A percentile compares a stretch with the other conserved stretches of the same genome.
Evolutionary conservation across 2,888 invertebrate genomes (phyloP).

Genomic region (Podabrus alpinus): DNA sequence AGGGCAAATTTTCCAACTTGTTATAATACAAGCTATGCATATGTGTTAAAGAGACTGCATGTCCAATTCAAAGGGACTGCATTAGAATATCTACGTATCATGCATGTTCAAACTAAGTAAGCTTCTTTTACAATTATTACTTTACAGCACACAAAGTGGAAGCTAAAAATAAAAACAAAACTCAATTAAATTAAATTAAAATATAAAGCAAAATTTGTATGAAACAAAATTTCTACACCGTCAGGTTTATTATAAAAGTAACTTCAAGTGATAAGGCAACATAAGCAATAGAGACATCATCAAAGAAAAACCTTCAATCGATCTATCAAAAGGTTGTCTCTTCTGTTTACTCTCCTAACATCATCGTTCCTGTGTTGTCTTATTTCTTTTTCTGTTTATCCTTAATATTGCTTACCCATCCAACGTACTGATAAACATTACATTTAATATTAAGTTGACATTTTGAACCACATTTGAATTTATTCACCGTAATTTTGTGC

Average conservation of each 20-base stretch:
- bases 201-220: constrained; percentile 14
- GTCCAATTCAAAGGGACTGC: no score
- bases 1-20: not conserved
- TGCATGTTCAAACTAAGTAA: not conserved
- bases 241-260: constrained; percentile 18
- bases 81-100: not conserved
- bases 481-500: not conserved
- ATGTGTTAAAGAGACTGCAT: no score
- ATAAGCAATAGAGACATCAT: constrained; percentile 14
- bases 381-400: not conserved
- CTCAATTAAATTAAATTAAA: constrained; percentile 7
- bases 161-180: constrained; percentile 6
- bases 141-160: not conserved
- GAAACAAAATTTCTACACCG: not conserved
- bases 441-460: not conserved
- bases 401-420: not conserved
- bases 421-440: not conserved
- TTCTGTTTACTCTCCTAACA: not conserved
- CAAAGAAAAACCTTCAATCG: constrained; percentile 15
- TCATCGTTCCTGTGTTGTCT: not conserved
- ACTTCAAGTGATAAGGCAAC: constrained; percentile 12
- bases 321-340: constrained; percentile 18
- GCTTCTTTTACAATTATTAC: not conserved
- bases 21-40: not conserved
- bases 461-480: not conserved